Percentiles rank a stretch among this genome's conserved stretches.
Conservation (phyloP, 2,888 invertebrate genomes). For the Monoplex corrugatus region DNA sequence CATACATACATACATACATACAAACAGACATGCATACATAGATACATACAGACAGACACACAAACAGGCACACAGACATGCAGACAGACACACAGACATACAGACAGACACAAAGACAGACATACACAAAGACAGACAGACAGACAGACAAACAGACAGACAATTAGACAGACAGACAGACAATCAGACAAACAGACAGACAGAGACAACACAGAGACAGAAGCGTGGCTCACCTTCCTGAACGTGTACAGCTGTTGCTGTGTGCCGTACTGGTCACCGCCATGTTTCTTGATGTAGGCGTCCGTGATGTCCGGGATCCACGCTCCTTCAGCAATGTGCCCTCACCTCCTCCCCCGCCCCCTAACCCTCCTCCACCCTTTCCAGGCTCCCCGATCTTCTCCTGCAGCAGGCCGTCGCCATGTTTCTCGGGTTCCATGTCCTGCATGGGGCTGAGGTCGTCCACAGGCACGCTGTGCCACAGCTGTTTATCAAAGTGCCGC, state of each 20-base stretch:
- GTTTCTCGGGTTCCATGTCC: slow-evolving; percentile 40
- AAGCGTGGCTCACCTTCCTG: slow-evolving; percentile 56
- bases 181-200: background rate
- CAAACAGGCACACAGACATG: background rate
- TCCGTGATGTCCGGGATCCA: slow-evolving; percentile 55
- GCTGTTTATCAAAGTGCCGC: slow-evolving; percentile 60
- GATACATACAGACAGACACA: background rate
- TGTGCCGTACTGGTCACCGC: slow-evolving; percentile 55
- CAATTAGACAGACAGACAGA: background rate
- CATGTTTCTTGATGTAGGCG: slow-evolving; percentile 57
- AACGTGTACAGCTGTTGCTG: slow-evolving; percentile 63
- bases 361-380: slow-evolving; percentile 51
- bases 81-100: background rate
- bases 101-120: background rate
- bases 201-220: background rate
- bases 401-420: slow-evolving; percentile 7
- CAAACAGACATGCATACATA: background rate
- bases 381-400: slow-evolving; percentile 11
- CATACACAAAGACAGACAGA: background rate
- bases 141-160: background rate
- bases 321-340: slow-evolving; percentile 45
- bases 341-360: slow-evolving; percentile 54
- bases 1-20: background rate
- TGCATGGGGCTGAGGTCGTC: slow-evolving; percentile 56
- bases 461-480: slow-evolving; percentile 62